These are phyloP conservation scores for Bombus superbus DNA, from an alignment of 1,140 invertebrate species.

Conservation along the genomic window DNA sequence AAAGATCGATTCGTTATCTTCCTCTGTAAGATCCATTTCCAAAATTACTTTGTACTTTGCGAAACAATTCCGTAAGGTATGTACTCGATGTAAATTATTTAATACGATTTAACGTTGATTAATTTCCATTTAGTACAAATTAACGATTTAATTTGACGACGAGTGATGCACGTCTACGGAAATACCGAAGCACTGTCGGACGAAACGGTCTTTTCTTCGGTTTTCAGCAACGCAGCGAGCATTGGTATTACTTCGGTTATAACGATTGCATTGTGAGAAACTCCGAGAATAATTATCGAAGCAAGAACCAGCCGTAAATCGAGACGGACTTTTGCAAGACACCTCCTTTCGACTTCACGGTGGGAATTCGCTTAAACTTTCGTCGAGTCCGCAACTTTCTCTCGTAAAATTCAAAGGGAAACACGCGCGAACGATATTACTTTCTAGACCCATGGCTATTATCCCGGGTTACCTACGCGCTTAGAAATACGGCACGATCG, in stretches of 20 bases:
- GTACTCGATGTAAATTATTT: neutral
- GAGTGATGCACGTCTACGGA: neutral
- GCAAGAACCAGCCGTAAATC: neutral
- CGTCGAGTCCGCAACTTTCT: constrained; percentile 30
- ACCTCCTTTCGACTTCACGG: neutral
- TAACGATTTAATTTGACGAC: neutral
- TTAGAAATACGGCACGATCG: neutral
- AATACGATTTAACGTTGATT: neutral
- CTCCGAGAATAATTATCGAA: constrained; percentile 7
- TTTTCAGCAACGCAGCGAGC: neutral
- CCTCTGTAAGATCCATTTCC: neutral
- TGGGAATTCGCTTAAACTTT: constrained; percentile 55
- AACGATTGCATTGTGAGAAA: constrained; percentile 17
- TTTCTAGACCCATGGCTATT: constrained; percentile 23
- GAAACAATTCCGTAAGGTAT: neutral
- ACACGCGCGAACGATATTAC: constrained; percentile 39
- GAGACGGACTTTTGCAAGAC: neutral
- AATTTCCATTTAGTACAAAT: neutral
- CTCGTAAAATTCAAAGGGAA: constrained; percentile 55
- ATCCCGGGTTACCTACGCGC: neutral
- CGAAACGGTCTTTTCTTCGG: neutral
- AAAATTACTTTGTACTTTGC: neutral
- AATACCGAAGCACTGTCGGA: neutral
- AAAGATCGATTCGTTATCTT: no score
- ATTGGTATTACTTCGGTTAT: neutral